Evolutionary conservation across 2,888 invertebrate species (phyloP).

Genomic region (Lepidochitona cinerea): DNA sequence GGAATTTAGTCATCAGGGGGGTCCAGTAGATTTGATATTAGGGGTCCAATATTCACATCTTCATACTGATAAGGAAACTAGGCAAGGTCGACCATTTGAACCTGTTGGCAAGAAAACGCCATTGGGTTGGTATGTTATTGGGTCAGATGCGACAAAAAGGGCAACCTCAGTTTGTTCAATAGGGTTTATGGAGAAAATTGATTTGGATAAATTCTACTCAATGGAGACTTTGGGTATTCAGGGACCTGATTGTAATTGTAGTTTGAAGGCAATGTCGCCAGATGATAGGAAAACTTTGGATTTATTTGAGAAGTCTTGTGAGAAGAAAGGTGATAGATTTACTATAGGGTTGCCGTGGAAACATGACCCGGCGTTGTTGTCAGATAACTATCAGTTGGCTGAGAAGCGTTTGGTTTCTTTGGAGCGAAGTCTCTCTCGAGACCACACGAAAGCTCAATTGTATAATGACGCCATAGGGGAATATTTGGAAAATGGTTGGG

Average conservation of each 20-base stretch:
- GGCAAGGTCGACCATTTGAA: slow-evolving; percentile 8
- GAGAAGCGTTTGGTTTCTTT: slow-evolving; percentile 8
- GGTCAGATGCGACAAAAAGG: slow-evolving; percentile 3
- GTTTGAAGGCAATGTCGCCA: not conserved
- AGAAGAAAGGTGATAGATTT: not conserved
- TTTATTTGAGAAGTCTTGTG: not conserved
- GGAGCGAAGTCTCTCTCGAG: not conserved
- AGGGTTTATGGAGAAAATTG: slow-evolving; percentile 10
- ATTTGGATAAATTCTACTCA: slow-evolving; percentile 16
- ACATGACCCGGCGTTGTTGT: not conserved
- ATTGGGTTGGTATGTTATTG: slow-evolving; percentile 20
- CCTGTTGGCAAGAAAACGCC: slow-evolving; percentile 14
- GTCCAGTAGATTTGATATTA: not conserved
- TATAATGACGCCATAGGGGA: not conserved
- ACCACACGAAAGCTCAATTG: slow-evolving; percentile 3
- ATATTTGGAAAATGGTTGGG: slow-evolving; percentile 6
- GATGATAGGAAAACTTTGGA: not conserved
- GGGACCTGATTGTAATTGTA: not conserved
- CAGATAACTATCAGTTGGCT: slow-evolving; percentile 9
- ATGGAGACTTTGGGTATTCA: slow-evolving; percentile 13
- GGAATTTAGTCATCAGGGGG: not conserved
- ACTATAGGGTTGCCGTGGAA: slow-evolving; percentile 18
- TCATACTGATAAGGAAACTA: not conserved
- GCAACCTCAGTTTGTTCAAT: slow-evolving; percentile 4
- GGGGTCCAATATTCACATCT: not conserved